Evolutionary conservation across 2,888 invertebrate species (phyloP).

Genomic region (Portevinia maculata): DNA sequence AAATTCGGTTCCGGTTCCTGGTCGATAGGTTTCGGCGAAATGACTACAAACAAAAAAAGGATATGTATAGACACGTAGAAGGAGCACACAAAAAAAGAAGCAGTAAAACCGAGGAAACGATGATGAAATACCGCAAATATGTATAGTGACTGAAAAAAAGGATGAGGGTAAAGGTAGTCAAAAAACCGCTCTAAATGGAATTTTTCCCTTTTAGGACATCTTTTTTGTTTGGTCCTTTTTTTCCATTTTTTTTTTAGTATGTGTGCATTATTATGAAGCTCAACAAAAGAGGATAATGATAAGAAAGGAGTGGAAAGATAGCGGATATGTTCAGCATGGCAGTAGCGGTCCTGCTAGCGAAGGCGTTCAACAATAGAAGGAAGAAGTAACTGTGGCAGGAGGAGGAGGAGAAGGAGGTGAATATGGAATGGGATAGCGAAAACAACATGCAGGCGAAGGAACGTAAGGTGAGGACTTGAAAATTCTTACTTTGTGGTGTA

Average conservation of each 20-base stretch:
- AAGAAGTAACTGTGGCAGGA: constrained; percentile 18
- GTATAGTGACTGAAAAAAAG: constrained; percentile 70
- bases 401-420: background rate
- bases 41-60: constrained; percentile 77
- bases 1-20: constrained; percentile 85
- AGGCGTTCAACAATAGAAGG: constrained; percentile 65
- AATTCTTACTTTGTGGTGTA: constrained; percentile 80
- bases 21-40: constrained; percentile 84
- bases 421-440: constrained; percentile 1
- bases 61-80: constrained; percentile 32
- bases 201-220: constrained; percentile 64
- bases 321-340: constrained; percentile 51
- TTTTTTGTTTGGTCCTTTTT: constrained; percentile 39
- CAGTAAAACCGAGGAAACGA: constrained; percentile 57
- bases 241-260: constrained; percentile 28
- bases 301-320: constrained; percentile 49
- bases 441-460: constrained; percentile 25
- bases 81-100: constrained; percentile 25
- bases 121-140: constrained; percentile 67
- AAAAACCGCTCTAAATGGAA: constrained; percentile 62
- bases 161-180: constrained; percentile 30
- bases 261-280: constrained; percentile 68
- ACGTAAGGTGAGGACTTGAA: constrained; percentile 49
- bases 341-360: constrained; percentile 17
- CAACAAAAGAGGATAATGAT: constrained; percentile 63